Base-by-base conservation (phyloP, 2,113 vertebrate genomes). In the Lutjanus erythropterus region DNA sequence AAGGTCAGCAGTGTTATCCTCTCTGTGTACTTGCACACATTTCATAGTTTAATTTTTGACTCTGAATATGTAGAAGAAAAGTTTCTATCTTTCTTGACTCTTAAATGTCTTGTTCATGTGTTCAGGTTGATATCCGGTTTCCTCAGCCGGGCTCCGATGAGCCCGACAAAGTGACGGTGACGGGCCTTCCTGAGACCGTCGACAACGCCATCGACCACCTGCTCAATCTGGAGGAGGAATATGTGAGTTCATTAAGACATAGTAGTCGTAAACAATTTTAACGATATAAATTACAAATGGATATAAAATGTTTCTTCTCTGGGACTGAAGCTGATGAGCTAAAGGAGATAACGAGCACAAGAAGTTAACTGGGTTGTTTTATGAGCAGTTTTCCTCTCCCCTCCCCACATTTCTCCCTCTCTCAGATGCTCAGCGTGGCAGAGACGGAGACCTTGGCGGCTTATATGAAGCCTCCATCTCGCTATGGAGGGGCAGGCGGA, bases 221-320 rank as follows among this genome's bases (percentile, higher is more conserved):
- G 49, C 95, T 96, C 60, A 96, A 96, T 88, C 83, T 96, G 89
- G 96, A 96, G 80, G 96, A 96, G 84, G 95, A 96, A 94, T 96
- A 96, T 67, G 96, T 96, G 86, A 95, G 95, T 93, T 42, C 11
- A 19, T 27, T 21, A 21, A 19, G 14, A 39, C 18, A 6, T 1
- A 18, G 16, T 4, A 2, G 18, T 37, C 6, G 0, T 27, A 15
- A 47, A 46, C 16, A 19, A 14, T 19, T 18, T 6, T 18, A 8
- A 39, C 11, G 37, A 39, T 39, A 2, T n/a, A n/a, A n/a, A n/a
- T n/a, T n/a, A n/a, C n/a, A n/a, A n/a, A n/a, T n/a, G n/a, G 33
- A 35, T 35, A 35, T 4, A 35, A 35, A 39, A 2, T 12, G 29
- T 50, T 46, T 58, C 21, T 46, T 12, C 21, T 10, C 15, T n/a